Evolutionary conservation across 2,113 vertebrate species (phyloP).

Genomic region (Cyanoramphus novaezelandiae): DNA sequence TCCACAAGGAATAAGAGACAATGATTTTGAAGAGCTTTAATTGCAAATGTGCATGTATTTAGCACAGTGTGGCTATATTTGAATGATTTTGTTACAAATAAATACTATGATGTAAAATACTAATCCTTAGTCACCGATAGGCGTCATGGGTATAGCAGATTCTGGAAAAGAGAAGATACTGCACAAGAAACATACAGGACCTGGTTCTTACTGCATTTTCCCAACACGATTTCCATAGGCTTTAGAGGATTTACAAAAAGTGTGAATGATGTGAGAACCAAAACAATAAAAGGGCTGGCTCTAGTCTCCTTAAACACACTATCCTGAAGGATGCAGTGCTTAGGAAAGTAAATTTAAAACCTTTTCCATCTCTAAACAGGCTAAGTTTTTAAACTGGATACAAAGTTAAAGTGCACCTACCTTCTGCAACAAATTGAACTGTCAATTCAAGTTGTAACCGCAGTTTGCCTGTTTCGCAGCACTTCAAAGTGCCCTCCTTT

Average conservation of each 20-base stretch:
- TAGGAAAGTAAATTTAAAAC: neutral
- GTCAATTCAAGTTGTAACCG: accelerated
- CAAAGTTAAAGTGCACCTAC: neutral
- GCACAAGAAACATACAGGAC: accelerated
- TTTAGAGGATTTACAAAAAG: neutral
- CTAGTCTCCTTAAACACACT: neutral
- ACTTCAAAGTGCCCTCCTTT: neutral
- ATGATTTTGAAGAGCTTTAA: neutral
- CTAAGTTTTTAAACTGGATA: neutral
- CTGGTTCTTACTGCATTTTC: neutral
- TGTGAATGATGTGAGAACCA: neutral
- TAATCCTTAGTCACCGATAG: neutral
- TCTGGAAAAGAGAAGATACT: neutral
- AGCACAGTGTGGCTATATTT: neutral
- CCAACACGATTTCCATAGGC: neutral
- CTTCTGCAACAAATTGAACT: accelerated
- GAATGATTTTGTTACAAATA: neutral
- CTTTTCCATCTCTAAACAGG: neutral
- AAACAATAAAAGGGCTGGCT: neutral
- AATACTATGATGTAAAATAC: neutral
- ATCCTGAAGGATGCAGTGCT: neutral
- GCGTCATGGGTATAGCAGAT: neutral
- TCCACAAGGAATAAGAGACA: neutral
- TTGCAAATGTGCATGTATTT: neutral
- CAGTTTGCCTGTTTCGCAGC: neutral